Base-by-base conservation (phyloP, 2,113 vertebrate genomes). In the Campylomormyrus tamandua region DNA sequence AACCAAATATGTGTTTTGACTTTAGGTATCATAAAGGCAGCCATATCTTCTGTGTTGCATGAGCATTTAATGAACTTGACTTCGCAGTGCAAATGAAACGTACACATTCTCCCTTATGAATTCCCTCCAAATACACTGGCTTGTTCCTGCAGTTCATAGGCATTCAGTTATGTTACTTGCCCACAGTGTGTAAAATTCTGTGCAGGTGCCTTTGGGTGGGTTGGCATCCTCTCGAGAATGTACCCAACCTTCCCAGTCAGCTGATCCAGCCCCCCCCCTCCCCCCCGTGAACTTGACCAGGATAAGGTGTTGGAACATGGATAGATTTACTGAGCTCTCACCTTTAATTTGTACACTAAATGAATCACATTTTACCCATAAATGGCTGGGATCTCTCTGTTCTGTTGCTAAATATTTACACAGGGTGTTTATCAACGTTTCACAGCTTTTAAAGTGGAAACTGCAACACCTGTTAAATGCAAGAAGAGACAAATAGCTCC, bases 391-490 rank as follows among this genome's bases (percentile, higher is more conserved):
- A 70, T 70, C 27, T 49, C 49, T 83, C 77, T 56, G 31, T 39
- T 89, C 83, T 58, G 48, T 50, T 15, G 74, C 42, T 89, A 89
- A 89, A 83, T 83, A 89, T 89, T 89, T 84, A 83, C 74, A 6
- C 27, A 46, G 48, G 42, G 42, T 89, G 77, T 56, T 50, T 83
- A 52, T 4, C 39, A 89, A 83, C 89, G 21, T 89, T 50, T 84
- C 46, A 83, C 77, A 58, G 89, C 74, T 84, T 84, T 89, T 62
- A 83, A 89, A 85, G 52, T 62, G 89, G 35, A 89, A 85, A 85
- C 80, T 89, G 80, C 50, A 62, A 62, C 89, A 85, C 89, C 52
- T 62, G 89, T 62, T 85, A 21, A 53, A 84, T 58, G 24, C 35
- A 39, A 13, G 3, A 89, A 62, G 74, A 17, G 88, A 74, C 83